These are phyloP conservation scores for Myotis daubentonii DNA, from an alignment of 2,797 vertebrate species.

Conservation along the genomic window DNA sequence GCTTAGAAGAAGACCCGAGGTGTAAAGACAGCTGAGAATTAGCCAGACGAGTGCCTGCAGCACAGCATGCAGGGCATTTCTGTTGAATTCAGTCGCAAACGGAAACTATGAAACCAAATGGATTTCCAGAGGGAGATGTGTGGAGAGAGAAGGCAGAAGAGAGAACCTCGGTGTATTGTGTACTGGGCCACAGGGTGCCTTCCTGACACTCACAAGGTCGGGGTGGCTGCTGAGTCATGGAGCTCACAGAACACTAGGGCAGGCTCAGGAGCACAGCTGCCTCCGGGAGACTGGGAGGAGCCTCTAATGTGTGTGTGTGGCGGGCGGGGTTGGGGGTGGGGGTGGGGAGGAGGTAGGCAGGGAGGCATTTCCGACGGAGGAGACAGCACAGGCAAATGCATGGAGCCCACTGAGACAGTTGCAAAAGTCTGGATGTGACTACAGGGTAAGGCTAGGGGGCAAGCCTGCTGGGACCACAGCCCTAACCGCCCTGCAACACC, in stretches of 20 bases:
- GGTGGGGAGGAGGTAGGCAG: rapidly evolving
- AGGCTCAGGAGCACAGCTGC: not conserved
- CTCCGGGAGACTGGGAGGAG: not conserved
- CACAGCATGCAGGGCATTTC: not conserved
- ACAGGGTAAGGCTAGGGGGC: not conserved
- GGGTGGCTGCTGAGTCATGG: not conserved
- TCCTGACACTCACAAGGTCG: not conserved
- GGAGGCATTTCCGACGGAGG: not conserved
- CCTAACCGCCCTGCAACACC: rapidly evolving
- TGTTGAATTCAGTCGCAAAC: not conserved
- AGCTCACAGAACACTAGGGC: not conserved
- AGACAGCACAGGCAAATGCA: not conserved
- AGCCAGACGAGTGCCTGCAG: not conserved
- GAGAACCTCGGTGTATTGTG: not conserved
- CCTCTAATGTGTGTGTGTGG: not conserved
- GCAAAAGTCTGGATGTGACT: not conserved
- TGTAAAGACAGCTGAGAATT: not conserved
- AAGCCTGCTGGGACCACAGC: not conserved
- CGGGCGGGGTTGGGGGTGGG: too few relatives aligned
- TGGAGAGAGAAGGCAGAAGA: not conserved
- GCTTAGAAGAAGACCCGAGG: not conserved
- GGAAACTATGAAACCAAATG: not conserved
- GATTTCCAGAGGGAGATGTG: not conserved
- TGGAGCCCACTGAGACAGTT: not conserved
- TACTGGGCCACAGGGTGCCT: not conserved